phyloP scores from a whole-genome alignment of 2,888 invertebrate genomes.

The Galeopsomyia nigrocyanea region DNA sequence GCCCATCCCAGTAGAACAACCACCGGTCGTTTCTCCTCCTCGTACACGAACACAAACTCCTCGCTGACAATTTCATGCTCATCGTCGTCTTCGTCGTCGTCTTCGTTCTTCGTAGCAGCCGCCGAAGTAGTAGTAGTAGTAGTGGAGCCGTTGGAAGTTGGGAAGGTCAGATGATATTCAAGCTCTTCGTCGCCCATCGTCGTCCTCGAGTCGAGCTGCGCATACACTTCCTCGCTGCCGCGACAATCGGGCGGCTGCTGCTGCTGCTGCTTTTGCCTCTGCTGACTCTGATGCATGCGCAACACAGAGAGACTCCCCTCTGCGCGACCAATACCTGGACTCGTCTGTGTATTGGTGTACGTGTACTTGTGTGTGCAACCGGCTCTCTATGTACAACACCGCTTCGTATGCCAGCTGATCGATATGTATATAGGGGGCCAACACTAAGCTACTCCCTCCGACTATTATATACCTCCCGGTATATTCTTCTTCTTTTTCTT shows the following conservation, averaged over 20 bases:
- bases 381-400: not conserved
- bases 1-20: slow-evolving; percentile 85
- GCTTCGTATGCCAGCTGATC: slow-evolving; percentile 22
- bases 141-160: slow-evolving; percentile 3
- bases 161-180: slow-evolving; percentile 21
- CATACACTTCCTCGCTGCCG: not conserved
- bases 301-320: too few relatives aligned
- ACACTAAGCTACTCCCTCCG: not conserved
- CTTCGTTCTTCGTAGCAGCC: too few relatives aligned
- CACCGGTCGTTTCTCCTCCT: slow-evolving; percentile 76
- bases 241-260: not conserved
- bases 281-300: not conserved
- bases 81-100: not conserved
- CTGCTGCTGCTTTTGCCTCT: not conserved
- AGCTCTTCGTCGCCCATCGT: slow-evolving; percentile 1
- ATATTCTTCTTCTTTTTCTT: too few relatives aligned
- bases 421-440: slow-evolving; percentile 16
- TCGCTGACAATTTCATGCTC: slow-evolving; percentile 5
- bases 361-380: too few relatives aligned
- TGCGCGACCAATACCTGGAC: too few relatives aligned
- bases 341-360: too few relatives aligned
- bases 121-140: not conserved
- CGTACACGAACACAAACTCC: slow-evolving; percentile 45
- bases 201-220: not conserved
- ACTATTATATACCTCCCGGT: too few relatives aligned